A percentile compares a stretch with the other conserved stretches of the same genome.
Evolutionary conservation across 2,113 vertebrate species (phyloP).

Genomic region (Microtus ochrogaster): DNA sequence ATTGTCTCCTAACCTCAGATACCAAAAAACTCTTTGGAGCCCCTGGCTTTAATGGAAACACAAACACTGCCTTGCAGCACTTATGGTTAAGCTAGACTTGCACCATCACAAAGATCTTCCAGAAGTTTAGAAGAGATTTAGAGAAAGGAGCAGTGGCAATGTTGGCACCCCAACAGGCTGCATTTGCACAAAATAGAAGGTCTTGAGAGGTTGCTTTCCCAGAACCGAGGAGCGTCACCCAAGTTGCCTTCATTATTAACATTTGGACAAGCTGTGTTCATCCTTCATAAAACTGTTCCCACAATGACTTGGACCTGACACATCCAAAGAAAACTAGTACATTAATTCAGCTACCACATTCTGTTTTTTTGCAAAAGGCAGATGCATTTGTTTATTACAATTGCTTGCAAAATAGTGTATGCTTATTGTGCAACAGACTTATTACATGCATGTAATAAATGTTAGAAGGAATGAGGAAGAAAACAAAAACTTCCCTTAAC

Average conservation of each 20-base stretch:
- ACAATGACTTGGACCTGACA: background rate
- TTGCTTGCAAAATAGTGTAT: background rate
- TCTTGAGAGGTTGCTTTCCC: background rate
- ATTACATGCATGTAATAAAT: background rate
- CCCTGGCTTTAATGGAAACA: background rate
- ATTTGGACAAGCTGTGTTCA: background rate
- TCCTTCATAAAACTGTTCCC: background rate
- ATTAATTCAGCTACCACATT: background rate
- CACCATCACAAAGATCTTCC: background rate
- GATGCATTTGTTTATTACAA: background rate
- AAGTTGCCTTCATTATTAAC: background rate
- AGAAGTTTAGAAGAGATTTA: background rate
- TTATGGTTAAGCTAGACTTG: background rate
- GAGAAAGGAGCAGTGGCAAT: background rate
- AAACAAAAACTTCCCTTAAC: background rate
- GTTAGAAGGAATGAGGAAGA: background rate
- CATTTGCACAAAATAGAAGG: background rate
- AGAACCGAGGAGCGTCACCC: background rate
- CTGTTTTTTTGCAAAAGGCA: conserved; percentile 30
- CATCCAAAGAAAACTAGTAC: background rate
- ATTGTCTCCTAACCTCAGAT: background rate
- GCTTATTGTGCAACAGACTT: background rate
- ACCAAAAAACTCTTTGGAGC: background rate
- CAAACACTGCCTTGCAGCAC: background rate
- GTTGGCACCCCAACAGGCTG: background rate